Conservation (phyloP, 2,797 vertebrate genomes). For the Leptoclinus maculatus region DNA sequence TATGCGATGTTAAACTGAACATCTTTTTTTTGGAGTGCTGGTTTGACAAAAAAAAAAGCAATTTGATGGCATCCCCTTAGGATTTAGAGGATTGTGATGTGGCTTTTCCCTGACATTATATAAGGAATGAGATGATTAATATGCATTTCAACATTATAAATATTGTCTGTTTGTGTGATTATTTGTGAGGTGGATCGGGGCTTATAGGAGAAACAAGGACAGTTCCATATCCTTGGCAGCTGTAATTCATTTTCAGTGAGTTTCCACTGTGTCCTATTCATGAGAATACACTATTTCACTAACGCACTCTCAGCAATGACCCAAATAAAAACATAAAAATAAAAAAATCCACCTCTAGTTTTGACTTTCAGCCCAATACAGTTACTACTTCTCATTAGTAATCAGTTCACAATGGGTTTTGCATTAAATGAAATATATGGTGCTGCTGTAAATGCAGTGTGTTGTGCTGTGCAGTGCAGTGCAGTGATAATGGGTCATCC, state of each 20-base stretch:
- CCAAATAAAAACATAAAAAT: conserved; percentile 41
- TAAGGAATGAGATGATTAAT: conserved; percentile 42
- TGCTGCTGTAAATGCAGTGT: conserved; percentile 26
- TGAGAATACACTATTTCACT: background rate
- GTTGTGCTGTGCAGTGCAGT: conserved; percentile 25
- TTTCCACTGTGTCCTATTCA: conserved; percentile 13
- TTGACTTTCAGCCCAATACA: conserved; percentile 10
- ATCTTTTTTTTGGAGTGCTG: background rate
- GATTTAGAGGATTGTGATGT: background rate
- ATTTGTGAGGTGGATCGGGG: background rate
- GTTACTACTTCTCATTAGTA: background rate
- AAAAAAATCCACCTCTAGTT: conserved; percentile 15
- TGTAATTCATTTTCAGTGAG: conserved; percentile 24
- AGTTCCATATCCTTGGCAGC: conserved; percentile 21
- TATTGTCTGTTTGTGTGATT: conserved; percentile 3
- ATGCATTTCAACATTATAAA: conserved; percentile 47
- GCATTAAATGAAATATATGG: conserved; percentile 31
- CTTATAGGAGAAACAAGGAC: conserved; percentile 5
- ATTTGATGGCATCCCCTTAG: background rate
- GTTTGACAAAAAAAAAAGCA: background rate
- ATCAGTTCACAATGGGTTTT: conserved; percentile 16
- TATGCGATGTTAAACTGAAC: background rate
- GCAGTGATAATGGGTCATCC: conserved; percentile 51
- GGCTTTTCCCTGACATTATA: background rate
- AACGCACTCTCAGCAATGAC: conserved; percentile 30